phyloP scores from a whole-genome alignment of 2,113 vertebrate genomes.

The Myrmecophaga tridactyla region DNA sequence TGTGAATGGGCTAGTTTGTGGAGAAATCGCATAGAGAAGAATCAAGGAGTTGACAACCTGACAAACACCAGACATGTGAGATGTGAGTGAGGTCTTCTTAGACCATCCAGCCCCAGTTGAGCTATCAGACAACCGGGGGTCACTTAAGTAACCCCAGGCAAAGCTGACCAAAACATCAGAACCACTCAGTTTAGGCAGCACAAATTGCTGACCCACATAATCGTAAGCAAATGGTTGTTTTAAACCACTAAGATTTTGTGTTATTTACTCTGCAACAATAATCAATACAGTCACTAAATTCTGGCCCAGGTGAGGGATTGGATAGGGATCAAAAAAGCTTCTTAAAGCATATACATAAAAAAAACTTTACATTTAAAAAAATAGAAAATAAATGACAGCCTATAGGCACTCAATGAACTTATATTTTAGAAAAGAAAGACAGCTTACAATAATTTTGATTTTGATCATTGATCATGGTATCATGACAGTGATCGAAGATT shows the following conservation, averaged over 20 bases:
- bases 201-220: neutral
- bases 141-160: neutral
- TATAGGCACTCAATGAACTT: neutral
- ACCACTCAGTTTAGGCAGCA: neutral
- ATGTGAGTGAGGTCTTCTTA: neutral
- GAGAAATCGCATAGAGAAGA: neutral
- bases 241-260: neutral
- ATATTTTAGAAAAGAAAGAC: neutral
- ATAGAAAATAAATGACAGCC: conserved; percentile 4
- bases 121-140: neutral
- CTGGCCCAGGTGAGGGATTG: neutral
- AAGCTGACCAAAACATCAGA: neutral
- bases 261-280: neutral
- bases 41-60: neutral
- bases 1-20: neutral
- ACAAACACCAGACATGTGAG: neutral
- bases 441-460: no score
- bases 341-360: neutral
- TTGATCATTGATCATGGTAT: no score
- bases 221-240: neutral
- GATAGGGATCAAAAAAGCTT: neutral
- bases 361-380: no score
- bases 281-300: neutral
- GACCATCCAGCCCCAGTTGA: neutral
- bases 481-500: no score